Evolutionary conservation across 2,888 invertebrate genomes (phyloP), one percentile per base, ranked within the genome.

Genomic region (Cybosia mesomella): DNA sequence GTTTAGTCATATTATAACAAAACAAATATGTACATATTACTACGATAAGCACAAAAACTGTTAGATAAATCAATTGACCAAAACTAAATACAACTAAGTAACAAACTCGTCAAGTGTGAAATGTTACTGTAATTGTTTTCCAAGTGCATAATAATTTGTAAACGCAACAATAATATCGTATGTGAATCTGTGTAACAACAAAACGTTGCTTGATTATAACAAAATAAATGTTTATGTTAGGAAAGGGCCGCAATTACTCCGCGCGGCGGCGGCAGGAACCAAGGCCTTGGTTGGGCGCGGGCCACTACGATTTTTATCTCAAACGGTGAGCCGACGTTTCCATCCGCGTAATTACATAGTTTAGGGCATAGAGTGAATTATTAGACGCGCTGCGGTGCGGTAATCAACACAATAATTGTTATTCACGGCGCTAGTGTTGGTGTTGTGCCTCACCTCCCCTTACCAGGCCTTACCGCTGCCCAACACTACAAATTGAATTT

Each of bases 321-420:
- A 90, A 93, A 92, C 93, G 91, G 91, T 91, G 90, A 91, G 92
- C 93, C 91, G 92, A 87, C 91, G 88, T 90, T 92, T 91, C 92
- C 90, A 91, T 91, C 89, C 89, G 77, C 89, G 91, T 95, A 95
- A 95, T 94, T 93, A 95, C 92, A 92, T 91, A 94, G 91, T 93
- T 94, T 93, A 93, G 91, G 85, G 87, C 84, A 86, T 89, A 87
- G 89, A 93, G 93, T 94, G 94, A 95, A 94, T 94, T 94, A 95
- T 94, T 94, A 94, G 91, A 90, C 87, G 87, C 87, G 88, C 86
- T 87, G 87, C 87, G 84, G 86, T 85, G 87, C 88, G 87, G 92
- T 92, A 93, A 94, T 94, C 93, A 87, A 88, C 87, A 86, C 82
- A 92, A 93, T 94, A 92, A 94, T 94, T 94, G 92, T 93, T 94